These are phyloP conservation scores for Limnephilus rhombicus DNA, from an alignment of 2,888 invertebrate species.

Conservation along the genomic window DNA sequence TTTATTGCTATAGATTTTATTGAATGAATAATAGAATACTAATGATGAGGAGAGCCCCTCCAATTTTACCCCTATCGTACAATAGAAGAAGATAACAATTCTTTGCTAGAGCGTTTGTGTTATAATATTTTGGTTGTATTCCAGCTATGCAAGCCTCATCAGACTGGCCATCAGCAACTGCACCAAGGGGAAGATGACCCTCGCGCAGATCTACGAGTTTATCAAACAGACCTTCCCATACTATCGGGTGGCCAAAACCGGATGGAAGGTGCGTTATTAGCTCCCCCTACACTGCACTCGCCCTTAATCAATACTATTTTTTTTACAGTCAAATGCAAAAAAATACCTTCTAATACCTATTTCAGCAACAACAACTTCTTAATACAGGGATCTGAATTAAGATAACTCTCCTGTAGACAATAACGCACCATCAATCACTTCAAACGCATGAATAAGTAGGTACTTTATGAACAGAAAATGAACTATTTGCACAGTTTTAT, in stretches of 20 bases:
- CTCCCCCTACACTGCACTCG: background rate
- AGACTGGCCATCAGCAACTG: slow-evolving; percentile 83
- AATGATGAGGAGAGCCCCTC: background rate
- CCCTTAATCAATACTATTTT: no score
- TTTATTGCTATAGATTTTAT: background rate
- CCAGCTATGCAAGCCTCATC: slow-evolving; percentile 85
- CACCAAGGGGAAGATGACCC: slow-evolving; percentile 83
- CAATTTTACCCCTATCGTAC: background rate
- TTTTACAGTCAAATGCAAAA: no score
- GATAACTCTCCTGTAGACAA: no score
- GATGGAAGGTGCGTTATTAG: slow-evolving; percentile 82
- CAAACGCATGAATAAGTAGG: no score
- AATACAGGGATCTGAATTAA: no score
- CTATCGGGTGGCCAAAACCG: slow-evolving; percentile 83
- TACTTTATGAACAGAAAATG: no score
- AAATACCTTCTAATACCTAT: no score
- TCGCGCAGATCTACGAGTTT: slow-evolving; percentile 86
- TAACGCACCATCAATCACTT: no score
- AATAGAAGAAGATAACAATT: background rate
- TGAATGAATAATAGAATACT: background rate
- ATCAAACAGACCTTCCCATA: slow-evolving; percentile 85
- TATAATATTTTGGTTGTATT: slow-evolving; percentile 66
- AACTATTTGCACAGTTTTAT: no score
- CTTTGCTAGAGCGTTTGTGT: slow-evolving; percentile 21
- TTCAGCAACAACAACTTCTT: no score